phyloP scores from a whole-genome alignment of 2,888 invertebrate genomes.

The Hoplodrina blanda region DNA sequence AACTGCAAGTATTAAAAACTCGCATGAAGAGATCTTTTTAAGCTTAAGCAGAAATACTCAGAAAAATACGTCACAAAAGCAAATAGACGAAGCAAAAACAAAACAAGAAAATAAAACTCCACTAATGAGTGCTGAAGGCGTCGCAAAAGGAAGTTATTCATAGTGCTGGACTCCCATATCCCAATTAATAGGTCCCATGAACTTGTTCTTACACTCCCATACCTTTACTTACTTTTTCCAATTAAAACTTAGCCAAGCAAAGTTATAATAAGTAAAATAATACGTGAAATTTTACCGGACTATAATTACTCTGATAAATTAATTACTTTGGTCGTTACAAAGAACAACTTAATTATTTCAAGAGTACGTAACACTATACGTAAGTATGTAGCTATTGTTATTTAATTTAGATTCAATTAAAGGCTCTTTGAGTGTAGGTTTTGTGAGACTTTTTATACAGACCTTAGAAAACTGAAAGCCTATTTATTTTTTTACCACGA shows the following conservation, averaged over 20 bases:
- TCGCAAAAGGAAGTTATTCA: constrained; percentile 32
- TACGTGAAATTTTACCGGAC: constrained; percentile 38
- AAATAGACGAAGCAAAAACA: constrained; percentile 25
- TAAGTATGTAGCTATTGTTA: constrained; percentile 8
- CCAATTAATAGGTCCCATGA: constrained; percentile 42
- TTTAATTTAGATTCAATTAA: constrained; percentile 43
- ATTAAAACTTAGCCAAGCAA: constrained; percentile 73
- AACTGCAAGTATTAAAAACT: not conserved
- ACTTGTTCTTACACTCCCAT: constrained; percentile 54
- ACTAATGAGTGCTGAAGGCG: constrained; percentile 50
- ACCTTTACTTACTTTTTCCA: constrained; percentile 66
- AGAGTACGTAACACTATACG: not conserved
- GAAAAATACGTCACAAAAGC: constrained; percentile 23
- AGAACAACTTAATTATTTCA: constrained; percentile 36
- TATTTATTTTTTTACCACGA: constrained; percentile 20
- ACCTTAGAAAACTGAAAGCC: constrained; percentile 7
- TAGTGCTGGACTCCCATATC: constrained; percentile 29
- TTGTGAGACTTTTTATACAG: not conserved
- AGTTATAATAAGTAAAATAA: constrained; percentile 71
- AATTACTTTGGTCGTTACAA: constrained; percentile 40
- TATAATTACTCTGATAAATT: constrained; percentile 49
- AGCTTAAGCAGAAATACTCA: constrained; percentile 1
- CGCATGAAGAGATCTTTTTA: constrained; percentile 2
- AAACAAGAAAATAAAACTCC: constrained; percentile 52
- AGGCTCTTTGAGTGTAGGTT: constrained; percentile 3